A percentile compares a stretch with the other conserved stretches of the same genome.
Conservation (phyloP, 2,113 vertebrate species). For the Pelecanus crispus region DNA sequence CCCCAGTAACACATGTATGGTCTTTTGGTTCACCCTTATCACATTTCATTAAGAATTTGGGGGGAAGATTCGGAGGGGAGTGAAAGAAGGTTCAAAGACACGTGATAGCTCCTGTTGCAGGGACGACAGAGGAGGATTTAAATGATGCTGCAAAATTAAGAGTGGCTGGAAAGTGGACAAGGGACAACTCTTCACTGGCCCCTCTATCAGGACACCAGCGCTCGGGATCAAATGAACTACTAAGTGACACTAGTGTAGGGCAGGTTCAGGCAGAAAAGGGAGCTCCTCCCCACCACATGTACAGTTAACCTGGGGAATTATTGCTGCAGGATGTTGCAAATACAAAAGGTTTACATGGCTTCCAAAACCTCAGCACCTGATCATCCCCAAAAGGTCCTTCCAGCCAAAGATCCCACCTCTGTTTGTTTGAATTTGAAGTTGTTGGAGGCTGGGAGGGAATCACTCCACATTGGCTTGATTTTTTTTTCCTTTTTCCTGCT, state of each 20-base stretch:
- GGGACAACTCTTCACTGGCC: neutral
- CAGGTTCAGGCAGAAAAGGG: neutral
- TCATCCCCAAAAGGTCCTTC: neutral
- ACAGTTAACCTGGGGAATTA: neutral
- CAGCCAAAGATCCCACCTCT: neutral
- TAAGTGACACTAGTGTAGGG: neutral
- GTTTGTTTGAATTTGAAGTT: neutral
- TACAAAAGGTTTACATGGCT: neutral
- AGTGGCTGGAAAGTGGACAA: neutral
- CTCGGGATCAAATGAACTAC: neutral
- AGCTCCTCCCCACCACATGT: neutral
- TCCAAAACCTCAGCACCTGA: neutral
- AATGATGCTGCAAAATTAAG: neutral
- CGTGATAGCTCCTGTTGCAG: fast-evolving
- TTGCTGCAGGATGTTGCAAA: neutral
- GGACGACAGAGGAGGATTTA: neutral
- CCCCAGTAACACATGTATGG: fast-evolving
- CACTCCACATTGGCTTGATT: neutral
- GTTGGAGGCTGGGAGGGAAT: neutral
- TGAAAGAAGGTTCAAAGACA: neutral
- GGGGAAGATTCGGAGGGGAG: neutral
- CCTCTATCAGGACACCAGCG: neutral
- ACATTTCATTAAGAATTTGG: neutral
- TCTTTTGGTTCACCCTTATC: neutral
- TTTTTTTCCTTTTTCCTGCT: neutral